Percentiles rank a stretch among this genome's conserved stretches.
Evolutionary conservation across 2,113 vertebrate species (phyloP).

Genomic region (Oxygymnocypris stewartii): DNA sequence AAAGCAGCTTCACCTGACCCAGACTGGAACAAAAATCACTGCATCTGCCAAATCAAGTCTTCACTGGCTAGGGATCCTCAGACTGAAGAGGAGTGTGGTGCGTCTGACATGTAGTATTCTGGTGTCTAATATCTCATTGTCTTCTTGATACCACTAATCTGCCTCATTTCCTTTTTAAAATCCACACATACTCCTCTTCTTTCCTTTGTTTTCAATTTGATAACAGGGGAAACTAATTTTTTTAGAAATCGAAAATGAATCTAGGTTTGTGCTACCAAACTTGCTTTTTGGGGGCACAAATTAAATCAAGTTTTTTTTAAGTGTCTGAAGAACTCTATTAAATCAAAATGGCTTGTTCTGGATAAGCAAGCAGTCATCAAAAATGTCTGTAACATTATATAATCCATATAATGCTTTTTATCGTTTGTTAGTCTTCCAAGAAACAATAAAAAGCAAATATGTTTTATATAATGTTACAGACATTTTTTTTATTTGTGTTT

Average conservation of each 20-base stretch:
- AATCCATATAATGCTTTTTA: not conserved
- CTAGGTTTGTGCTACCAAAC: not conserved
- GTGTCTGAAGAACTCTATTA: too few species aligned
- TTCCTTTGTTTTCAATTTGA: not conserved
- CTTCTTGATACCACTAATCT: constrained; percentile 1
- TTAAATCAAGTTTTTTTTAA: too few species aligned
- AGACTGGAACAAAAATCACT: constrained; percentile 60
- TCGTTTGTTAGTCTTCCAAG: too few species aligned
- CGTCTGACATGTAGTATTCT: constrained; percentile 1
- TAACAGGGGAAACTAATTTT: not conserved
- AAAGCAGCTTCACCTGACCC: constrained; percentile 56
- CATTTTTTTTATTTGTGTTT: not conserved
- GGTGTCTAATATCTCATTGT: constrained; percentile 34
- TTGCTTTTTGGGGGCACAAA: not conserved
- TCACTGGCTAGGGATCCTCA: constrained; percentile 27
- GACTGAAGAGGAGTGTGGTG: not conserved
- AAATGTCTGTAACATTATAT: too few species aligned
- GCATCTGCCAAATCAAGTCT: constrained; percentile 61
- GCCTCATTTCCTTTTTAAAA: not conserved
- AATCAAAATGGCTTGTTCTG: not conserved
- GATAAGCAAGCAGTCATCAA: not conserved
- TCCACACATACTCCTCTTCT: not conserved
- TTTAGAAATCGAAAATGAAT: not conserved
- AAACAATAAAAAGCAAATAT: too few species aligned
- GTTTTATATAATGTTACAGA: too few species aligned